phyloP scores from a whole-genome alignment of 2,113 vertebrate species.

The Etheostoma spectabile region DNA sequence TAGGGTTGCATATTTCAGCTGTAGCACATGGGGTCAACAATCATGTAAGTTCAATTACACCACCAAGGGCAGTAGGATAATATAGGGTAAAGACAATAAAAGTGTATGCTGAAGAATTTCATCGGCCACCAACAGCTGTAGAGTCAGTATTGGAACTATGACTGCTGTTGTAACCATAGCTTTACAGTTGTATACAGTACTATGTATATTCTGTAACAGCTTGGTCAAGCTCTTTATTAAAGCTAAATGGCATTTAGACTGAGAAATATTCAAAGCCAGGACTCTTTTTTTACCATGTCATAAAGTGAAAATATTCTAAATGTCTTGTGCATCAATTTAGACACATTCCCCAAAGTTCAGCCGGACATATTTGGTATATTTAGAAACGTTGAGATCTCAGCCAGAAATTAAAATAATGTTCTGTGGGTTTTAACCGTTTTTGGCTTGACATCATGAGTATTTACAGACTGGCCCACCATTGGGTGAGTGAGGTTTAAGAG shows the following conservation, averaged over 20 bases:
- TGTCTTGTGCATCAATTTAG: background rate
- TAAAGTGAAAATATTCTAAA: background rate
- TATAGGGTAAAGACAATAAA: background rate
- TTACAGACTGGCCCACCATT: background rate
- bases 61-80: slow-evolving; percentile 45
- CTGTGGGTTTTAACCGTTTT: background rate
- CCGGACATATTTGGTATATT: background rate
- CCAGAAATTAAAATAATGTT: background rate
- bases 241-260: too few species aligned
- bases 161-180: background rate
- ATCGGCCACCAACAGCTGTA: background rate
- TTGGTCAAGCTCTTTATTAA: background rate
- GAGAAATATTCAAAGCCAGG: too few species aligned
- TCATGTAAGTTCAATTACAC: slow-evolving; percentile 25
- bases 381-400: background rate
- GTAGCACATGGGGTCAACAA: slow-evolving; percentile 18
- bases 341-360: background rate
- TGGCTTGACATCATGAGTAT: too few species aligned
- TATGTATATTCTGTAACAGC: too few species aligned
- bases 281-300: too few species aligned
- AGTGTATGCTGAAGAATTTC: background rate
- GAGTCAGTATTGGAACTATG: background rate
- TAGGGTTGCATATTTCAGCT: slow-evolving; percentile 22
- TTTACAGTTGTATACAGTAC: too few species aligned
- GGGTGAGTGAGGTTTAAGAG: background rate